phyloP scores from a whole-genome alignment of 2,797 vertebrate species.

The Enteromius afrohamiltoni region DNA sequence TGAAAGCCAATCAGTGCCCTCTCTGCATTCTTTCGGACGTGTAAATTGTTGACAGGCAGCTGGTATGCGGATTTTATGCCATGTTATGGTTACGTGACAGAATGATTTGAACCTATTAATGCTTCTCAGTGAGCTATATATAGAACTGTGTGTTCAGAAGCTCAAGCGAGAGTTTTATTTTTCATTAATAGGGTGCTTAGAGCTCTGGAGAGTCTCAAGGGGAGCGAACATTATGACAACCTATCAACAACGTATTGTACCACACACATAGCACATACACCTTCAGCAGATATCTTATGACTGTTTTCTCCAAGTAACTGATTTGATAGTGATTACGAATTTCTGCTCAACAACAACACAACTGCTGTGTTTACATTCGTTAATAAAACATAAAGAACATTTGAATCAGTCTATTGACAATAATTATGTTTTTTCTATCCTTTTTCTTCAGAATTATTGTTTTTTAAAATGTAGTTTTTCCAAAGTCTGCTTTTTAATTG shows the following conservation, averaged over 20 bases:
- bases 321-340: constrained; percentile 30
- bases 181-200: constrained; percentile 58
- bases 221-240: constrained; percentile 39
- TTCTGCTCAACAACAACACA: constrained; percentile 1
- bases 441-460: not conserved
- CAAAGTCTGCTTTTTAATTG: not conserved
- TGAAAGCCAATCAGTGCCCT: constrained; percentile 39
- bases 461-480: not conserved
- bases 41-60: constrained; percentile 52
- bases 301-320: constrained; percentile 17
- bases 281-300: not conserved
- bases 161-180: constrained; percentile 57
- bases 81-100: constrained; percentile 51
- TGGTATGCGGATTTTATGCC: constrained; percentile 56
- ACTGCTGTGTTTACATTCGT: not conserved
- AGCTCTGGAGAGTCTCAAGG: constrained; percentile 59
- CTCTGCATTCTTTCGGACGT: constrained; percentile 44
- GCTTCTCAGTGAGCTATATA: constrained; percentile 52
- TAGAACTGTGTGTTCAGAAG: constrained; percentile 48
- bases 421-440: too few relatives aligned
- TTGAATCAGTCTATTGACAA: not conserved
- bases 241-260: constrained; percentile 11
- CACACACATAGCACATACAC: constrained; percentile 25
- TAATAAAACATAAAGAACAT: not conserved
- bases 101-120: constrained; percentile 52